Evolutionary conservation across 2,888 invertebrate genomes (phyloP).

Genomic region (Alsophila aescularia): DNA sequence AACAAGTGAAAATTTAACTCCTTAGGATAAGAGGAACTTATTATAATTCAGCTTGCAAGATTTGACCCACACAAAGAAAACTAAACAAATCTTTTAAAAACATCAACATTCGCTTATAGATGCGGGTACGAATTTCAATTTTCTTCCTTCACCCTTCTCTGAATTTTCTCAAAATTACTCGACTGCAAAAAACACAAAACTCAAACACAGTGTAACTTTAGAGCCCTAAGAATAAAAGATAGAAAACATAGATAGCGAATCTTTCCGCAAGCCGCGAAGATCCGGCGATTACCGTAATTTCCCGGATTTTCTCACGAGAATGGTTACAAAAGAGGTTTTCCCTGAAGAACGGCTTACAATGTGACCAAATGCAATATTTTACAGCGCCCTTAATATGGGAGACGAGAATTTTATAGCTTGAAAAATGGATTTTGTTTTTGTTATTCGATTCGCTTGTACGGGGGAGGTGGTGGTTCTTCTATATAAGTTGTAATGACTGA

Average conservation of each 20-base stretch:
- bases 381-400: conserved; percentile 30
- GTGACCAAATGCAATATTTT: conserved; percentile 40
- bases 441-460: conserved; percentile 21
- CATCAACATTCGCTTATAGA: too few relatives aligned
- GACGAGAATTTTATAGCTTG: conserved; percentile 35
- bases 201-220: conserved; percentile 1
- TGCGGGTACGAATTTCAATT: too few relatives aligned
- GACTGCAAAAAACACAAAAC: background rate
- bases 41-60: too few relatives aligned
- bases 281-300: conserved; percentile 25
- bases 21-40: too few relatives aligned
- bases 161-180: background rate
- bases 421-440: conserved; percentile 39
- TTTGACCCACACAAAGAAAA: too few relatives aligned
- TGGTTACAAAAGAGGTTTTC: conserved; percentile 22
- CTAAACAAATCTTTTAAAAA: too few relatives aligned
- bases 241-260: conserved; percentile 12
- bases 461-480: background rate
- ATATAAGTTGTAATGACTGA: background rate
- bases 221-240: conserved; percentile 15
- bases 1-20: too few relatives aligned
- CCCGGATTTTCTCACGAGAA: conserved; percentile 13
- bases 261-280: conserved; percentile 9
- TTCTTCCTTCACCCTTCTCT: too few relatives aligned
- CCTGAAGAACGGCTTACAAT: conserved; percentile 23